phyloP scores from a whole-genome alignment of 1,140 invertebrate species.

The Pemphigus obesinymphae region DNA sequence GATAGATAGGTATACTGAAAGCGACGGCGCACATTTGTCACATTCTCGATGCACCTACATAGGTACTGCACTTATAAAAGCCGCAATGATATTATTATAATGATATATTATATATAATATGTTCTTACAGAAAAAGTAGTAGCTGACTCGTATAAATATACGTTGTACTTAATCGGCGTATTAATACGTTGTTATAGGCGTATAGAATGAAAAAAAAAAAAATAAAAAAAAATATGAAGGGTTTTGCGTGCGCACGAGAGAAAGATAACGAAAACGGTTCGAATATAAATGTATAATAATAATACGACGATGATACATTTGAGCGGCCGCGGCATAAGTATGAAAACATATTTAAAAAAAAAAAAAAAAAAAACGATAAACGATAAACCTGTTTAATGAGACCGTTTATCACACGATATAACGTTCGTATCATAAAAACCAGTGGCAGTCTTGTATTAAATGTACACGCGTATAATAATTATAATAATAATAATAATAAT shows the following conservation, averaged over 20 bases:
- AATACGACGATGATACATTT: not conserved
- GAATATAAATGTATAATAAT: not conserved
- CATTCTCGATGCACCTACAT: not conserved
- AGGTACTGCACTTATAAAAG: no score
- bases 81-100: not conserved
- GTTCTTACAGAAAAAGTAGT: not conserved
- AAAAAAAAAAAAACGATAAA: not conserved
- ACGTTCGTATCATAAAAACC: constrained; percentile 12
- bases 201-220: not conserved
- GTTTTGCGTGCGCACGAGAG: not conserved
- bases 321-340: not conserved
- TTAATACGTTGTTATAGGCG: not conserved
- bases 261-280: not conserved
- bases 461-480: not conserved
- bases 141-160: not conserved
- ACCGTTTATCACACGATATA: constrained; percentile 1
- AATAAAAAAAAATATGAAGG: not conserved
- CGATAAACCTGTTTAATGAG: not conserved
- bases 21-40: not conserved
- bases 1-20: not conserved
- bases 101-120: no score
- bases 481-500: not conserved
- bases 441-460: not conserved
- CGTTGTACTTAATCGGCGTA: no score
- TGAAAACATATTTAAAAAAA: not conserved